Evolutionary conservation across 2,888 invertebrate species (phyloP).

Genomic region (Drosophila fulvimacula): DNA sequence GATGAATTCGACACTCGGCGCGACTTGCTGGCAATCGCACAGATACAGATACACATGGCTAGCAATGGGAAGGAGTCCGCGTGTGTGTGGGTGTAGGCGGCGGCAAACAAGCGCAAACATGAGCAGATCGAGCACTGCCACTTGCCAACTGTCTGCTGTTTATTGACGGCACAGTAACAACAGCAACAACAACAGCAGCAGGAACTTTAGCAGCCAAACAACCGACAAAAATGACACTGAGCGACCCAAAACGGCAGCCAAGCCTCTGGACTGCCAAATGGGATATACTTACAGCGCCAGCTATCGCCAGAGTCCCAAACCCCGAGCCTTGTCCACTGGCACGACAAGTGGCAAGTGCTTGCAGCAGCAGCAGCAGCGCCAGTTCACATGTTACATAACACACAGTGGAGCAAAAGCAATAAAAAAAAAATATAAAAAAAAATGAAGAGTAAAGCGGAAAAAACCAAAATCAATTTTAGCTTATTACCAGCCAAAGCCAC

Average conservation of each 20-base stretch:
- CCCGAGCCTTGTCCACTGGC: conserved; percentile 31
- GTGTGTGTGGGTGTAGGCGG: conserved; percentile 24
- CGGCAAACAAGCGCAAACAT: conserved; percentile 50
- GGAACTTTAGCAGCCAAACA: conserved; percentile 37
- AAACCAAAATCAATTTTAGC: conserved; percentile 22
- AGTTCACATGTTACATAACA: conserved; percentile 54
- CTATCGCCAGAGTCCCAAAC: conserved; percentile 3
- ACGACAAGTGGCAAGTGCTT: conserved; percentile 50
- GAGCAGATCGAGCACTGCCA: conserved; percentile 57
- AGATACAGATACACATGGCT: conserved; percentile 8
- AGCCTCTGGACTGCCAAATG: conserved; percentile 68
- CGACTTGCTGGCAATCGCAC: conserved; percentile 49
- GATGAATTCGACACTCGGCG: conserved; percentile 44
- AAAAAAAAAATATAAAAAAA: conserved; percentile 1
- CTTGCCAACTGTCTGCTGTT: conserved; percentile 75
- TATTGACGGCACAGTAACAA: conserved; percentile 59
- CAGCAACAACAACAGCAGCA: conserved; percentile 20
- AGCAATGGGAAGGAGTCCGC: conserved; percentile 1
- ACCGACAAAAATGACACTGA: conserved; percentile 58
- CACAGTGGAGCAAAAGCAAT: conserved; percentile 29
- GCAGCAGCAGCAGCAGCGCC: conserved; percentile 43
- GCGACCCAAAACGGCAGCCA: conserved; percentile 60
- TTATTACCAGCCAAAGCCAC: conserved; percentile 41
- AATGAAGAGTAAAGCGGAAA: neutral
- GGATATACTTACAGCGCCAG: conserved; percentile 61